Base-by-base conservation (phyloP, 1,140 invertebrate species). In the Drosophila parvula region DNA sequence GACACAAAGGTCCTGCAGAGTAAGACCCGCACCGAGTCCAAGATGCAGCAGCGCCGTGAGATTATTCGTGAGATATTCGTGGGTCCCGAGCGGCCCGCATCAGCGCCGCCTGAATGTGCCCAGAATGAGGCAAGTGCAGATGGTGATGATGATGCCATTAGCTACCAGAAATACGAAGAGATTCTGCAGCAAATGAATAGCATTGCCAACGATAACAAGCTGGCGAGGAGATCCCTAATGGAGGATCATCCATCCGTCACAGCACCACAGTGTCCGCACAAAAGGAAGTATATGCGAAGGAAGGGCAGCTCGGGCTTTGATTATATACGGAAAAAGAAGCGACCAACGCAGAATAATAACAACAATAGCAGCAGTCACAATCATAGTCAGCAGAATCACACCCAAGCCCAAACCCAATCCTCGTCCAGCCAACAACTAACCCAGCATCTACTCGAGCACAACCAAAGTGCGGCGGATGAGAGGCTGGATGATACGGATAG, bases 291-390 rank as follows among this genome's bases (percentile, higher is more conserved):
- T 67, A 38, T 91, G 44, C 92, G 95, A 18, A 91, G 95, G 36
- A 96, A 96, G 91, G 94, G 95, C 68, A 95, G 95, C 58, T 95
- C 95, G 8, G 91, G 97, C 4, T 97, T 98, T 91, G 97, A 97
- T 93, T 98, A 97, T 67, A 97, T 97, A 44, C 92, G 96, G 12
- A 97, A 97, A 79, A 97, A 97, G 93, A 97, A 97, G 91, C 75
- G 88, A 12, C 96, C 74, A 5, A 18, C 62, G 5, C 38, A 53
- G 50, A 38, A 4, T 1, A 11, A 14, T 95, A 67, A 3, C 74
- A 93, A 40, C 30, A 30, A 30, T 5, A 4, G 30, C 93, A 93
- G 40, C 93, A 60, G 60, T 0, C 58, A 69, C 7, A 47, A 41
- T 22, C 28, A 61, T 0, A 18, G 41, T 9, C 40, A 55, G 9